Base-by-base conservation (phyloP, 1,140 invertebrate genomes). In the Leptinotarsa undecemlineata region DNA sequence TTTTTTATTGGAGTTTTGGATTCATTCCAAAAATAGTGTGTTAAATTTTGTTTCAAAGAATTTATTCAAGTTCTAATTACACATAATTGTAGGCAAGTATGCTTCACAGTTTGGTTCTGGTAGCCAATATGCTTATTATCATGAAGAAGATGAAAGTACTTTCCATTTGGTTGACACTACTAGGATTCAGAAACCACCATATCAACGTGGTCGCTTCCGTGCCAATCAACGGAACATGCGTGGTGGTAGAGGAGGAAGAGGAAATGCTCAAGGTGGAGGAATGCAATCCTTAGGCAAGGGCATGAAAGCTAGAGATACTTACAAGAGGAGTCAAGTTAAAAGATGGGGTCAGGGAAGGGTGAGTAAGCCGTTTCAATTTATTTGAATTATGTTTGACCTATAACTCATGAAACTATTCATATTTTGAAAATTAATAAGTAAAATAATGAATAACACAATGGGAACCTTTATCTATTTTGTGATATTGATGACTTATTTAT, bases 71-170 rank as follows among this genome's bases (percentile, higher is more conserved):
- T 51, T 64, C 21, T 26, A 14, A 15, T 42, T 42, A 42, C 33
- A 42, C 2, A 26, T 71, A 79, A 83, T 88, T 89, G 19, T 80
- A 98, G 96, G 95, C 83, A 98, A 98, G 85, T 99, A 99, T 86
- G 91, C 93, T 69, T 98, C 96, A 42, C 95, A 97, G 79, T 98
- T 98, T 89, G 97, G 96, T 47, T 92, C 94, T 76, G 95, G 95
- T 47, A 96, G 92, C 83, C 96, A 98, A 81, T 99, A 99, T 88
- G 94, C 97, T 1, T 99, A 99, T 82, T 98, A 95, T 84, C 97
- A 99, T 83, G 97, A 99, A 82, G 97, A 99, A 84, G 97, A 99
- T 86, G 97, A 99, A 86, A 97, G 94, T 75, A 96, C 95, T n/a
- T 99, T 99, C 89, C 97, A 99, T 83, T 86, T 99, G 85, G 97